Evolutionary conservation across 2,797 vertebrate species (phyloP), one percentile per base, ranked within the genome.

Genomic region (Dicrostonyx torquatus): DNA sequence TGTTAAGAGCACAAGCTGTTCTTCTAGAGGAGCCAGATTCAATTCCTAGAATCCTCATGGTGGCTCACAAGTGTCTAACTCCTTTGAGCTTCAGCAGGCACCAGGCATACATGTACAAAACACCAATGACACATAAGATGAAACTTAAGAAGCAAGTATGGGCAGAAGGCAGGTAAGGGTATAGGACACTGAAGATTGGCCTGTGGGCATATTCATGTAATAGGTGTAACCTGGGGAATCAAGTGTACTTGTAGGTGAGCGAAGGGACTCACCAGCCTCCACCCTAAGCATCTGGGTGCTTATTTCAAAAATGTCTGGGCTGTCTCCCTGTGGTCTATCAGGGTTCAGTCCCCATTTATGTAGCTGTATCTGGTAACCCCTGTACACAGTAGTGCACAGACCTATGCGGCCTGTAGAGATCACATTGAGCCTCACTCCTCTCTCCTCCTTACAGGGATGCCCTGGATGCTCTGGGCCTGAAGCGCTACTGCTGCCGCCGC

Each of bases 401-500:
- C 72, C 43, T 20, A 0, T 40, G 29, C 3, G 11, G 29, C 4
- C 31, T n/a, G 0, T n/a, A 64, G 48, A 6, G 6, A 17, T 31
- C 43, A 29, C 40, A 37, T 45, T 13, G 7, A 2, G 6, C 6
- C 77, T 85, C 58, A 43, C 45, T 13, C 2, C n/a, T 6, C 13
- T n/a, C 5, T 9, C 40, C 66, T 29, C 5, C 6, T 95, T 43
- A 29, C 91, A 99, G 99, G 95, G 99, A 99, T 58, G 99, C 99
- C 60, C 98, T 99, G 83, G 99, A 99, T 79, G 99, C 99, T 5
- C 98, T 99, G 92, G 99, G 99, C 40, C 95, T 99, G 98, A 99
- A 99, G 98, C 98, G 99, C 66, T 99, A 99, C 98, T 99, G 99
- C 96, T 99, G 99, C 97, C 98, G 99, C 82, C 98, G 99, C 95